phyloP scores from a whole-genome alignment of 2,113 vertebrate genomes.

The Siniperca chuatsi region DNA sequence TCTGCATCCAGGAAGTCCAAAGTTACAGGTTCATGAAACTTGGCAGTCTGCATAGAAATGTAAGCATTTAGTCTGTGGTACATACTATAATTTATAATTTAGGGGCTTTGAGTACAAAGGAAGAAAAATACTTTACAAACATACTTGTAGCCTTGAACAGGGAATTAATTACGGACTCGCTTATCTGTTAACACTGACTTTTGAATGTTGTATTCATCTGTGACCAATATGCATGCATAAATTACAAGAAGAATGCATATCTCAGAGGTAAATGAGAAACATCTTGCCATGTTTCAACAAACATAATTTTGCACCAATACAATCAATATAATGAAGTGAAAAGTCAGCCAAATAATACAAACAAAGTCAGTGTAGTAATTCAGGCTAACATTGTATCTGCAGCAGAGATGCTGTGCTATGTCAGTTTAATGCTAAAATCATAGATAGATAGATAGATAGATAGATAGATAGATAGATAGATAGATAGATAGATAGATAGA shows the following conservation, averaged over 20 bases:
- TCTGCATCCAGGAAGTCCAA: slow-evolving; percentile 85
- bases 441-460: too few relatives aligned
- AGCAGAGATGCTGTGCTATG: too few relatives aligned
- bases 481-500: too few relatives aligned
- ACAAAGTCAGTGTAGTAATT: not conserved
- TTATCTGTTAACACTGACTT: not conserved
- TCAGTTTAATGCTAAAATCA: too few relatives aligned
- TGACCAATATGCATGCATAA: not conserved
- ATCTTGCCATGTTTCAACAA: slow-evolving; percentile 37
- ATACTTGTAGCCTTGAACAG: not conserved
- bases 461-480: too few relatives aligned
- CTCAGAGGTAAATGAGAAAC: slow-evolving; percentile 29
- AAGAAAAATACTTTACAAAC: not conserved
- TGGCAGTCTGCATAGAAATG: slow-evolving; percentile 68
- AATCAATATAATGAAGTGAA: not conserved
- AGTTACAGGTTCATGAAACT: slow-evolving; percentile 83
- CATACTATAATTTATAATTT: not conserved
- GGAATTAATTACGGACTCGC: slow-evolving; percentile 5
- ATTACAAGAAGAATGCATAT: slow-evolving; percentile 10
- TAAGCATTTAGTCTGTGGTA: slow-evolving; percentile 26
- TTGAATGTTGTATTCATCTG: slow-evolving; percentile 35
- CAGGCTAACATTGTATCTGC: not conserved
- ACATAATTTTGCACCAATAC: slow-evolving; percentile 26
- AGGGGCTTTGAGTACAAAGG: slow-evolving; percentile 22
- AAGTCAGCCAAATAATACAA: slow-evolving; percentile 41